A percentile compares a stretch with the other conserved stretches of the same genome.
Conservation (phyloP, 2,113 vertebrate species). For the Oostethus manadensis region DNA sequence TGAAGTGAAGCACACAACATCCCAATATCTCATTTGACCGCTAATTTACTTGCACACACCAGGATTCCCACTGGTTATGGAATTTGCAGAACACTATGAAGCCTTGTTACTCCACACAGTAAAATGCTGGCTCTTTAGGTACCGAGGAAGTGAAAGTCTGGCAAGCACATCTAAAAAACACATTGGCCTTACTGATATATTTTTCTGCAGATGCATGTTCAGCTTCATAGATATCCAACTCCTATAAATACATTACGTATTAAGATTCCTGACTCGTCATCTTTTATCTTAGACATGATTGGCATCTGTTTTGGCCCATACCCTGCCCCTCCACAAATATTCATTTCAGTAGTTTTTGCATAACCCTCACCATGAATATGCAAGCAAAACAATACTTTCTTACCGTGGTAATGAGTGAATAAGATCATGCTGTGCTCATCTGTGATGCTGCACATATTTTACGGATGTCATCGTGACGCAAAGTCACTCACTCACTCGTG, state of each 20-base stretch:
- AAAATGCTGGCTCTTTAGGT: background rate
- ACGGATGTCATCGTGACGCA: slow-evolving; percentile 1
- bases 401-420: background rate
- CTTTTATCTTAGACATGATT: background rate
- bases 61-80: slow-evolving; percentile 32
- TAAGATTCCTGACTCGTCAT: background rate
- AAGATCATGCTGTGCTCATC: background rate
- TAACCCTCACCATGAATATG: background rate
- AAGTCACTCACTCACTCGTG: slow-evolving; percentile 7
- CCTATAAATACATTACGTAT: background rate
- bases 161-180: slow-evolving; percentile 1
- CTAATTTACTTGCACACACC: slow-evolving; percentile 38
- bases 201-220: background rate
- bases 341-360: slow-evolving; percentile 2
- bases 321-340: background rate
- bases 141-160: background rate
- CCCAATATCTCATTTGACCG: slow-evolving; percentile 36
- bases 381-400: background rate
- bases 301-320: background rate
- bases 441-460: slow-evolving; percentile 4
- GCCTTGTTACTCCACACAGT: slow-evolving; percentile 3
- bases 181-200: background rate
- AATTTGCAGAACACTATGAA: slow-evolving; percentile 21
- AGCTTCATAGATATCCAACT: background rate
- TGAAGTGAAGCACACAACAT: slow-evolving; percentile 60